A percentile compares a stretch with the other conserved stretches of the same genome.
Conservation (phyloP, 1,140 invertebrate genomes). For the Lepidurus apus region DNA sequence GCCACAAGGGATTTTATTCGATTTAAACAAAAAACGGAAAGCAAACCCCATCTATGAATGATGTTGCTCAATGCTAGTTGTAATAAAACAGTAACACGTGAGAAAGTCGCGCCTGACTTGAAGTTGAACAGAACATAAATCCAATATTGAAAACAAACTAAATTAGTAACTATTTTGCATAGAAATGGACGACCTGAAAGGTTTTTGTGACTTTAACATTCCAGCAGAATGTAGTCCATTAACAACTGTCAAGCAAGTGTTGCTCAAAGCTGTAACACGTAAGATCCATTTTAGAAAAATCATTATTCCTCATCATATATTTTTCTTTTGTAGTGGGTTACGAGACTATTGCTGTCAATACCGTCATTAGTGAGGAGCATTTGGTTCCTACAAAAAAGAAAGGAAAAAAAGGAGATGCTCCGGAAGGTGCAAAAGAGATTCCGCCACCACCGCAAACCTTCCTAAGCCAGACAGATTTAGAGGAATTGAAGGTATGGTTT, state of each 20-base stretch:
- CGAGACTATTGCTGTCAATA: conserved; percentile 47
- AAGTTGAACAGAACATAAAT: not conserved
- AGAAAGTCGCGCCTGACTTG: too few species aligned
- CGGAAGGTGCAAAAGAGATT: conserved; percentile 27
- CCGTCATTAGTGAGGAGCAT: conserved; percentile 45
- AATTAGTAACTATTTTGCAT: not conserved
- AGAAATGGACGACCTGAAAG: conserved; percentile 27
- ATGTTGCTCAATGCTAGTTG: too few species aligned
- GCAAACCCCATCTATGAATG: too few species aligned
- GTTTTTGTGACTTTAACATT: conserved; percentile 31
- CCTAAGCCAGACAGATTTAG: conserved; percentile 29
- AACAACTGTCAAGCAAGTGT: conserved; percentile 18
- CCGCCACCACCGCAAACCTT: conserved; percentile 29
- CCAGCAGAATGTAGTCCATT: conserved; percentile 12
- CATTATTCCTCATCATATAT: not conserved
- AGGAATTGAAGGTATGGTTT: conserved; percentile 39
- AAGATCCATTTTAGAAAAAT: not conserved
- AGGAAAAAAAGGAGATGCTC: conserved; percentile 42
- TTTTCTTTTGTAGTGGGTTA: conserved; percentile 42
- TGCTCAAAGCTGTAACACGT: conserved; percentile 12
- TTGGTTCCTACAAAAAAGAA: conserved; percentile 45
- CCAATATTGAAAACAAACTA: not conserved
- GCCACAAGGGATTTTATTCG: too few species aligned
- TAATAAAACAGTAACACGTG: too few species aligned
- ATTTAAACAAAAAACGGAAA: too few species aligned